Percentiles rank a stretch among this genome's conserved stretches.
Evolutionary conservation across 2,113 vertebrate species (phyloP).

Genomic region (Pongo abelii): DNA sequence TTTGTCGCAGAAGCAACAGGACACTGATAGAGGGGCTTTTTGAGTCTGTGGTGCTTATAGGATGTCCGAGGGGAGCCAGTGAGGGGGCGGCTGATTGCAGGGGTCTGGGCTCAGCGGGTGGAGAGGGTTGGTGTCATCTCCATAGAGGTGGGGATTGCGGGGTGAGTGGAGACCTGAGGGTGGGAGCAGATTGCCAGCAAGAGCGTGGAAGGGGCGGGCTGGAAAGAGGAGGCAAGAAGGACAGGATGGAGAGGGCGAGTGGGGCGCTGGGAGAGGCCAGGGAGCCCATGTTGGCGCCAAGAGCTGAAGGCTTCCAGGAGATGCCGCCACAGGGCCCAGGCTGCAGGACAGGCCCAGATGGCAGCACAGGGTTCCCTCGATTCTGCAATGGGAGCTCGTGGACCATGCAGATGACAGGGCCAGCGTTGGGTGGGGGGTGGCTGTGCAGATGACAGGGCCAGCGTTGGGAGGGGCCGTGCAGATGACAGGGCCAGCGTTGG

Average conservation of each 20-base stretch:
- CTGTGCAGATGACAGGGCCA: no score
- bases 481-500: no score
- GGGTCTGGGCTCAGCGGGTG: no score
- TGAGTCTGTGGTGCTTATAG: background rate
- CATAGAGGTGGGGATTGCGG: background rate
- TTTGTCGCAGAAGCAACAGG: background rate
- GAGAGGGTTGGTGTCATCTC: background rate
- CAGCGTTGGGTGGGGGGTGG: no score
- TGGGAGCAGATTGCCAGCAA: background rate
- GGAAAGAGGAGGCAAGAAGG: background rate
- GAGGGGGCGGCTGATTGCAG: background rate
- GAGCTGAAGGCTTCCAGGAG: background rate
- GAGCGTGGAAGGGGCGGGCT: no score
- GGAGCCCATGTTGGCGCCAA: background rate
- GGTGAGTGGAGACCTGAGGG: background rate
- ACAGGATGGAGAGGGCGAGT: no score
- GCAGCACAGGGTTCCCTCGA: background rate
- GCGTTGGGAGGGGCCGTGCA: no score
- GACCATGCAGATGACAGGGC: background rate
- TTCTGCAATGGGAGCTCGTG: background rate
- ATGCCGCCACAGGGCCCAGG: background rate
- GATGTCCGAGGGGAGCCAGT: background rate
- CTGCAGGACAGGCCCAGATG: background rate
- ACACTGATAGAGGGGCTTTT: background rate
- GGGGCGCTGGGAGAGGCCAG: background rate